Evolutionary conservation across 2,797 vertebrate species (phyloP), one percentile per base, ranked within the genome.

Genomic region (Hippopotamyrus pictus): DNA sequence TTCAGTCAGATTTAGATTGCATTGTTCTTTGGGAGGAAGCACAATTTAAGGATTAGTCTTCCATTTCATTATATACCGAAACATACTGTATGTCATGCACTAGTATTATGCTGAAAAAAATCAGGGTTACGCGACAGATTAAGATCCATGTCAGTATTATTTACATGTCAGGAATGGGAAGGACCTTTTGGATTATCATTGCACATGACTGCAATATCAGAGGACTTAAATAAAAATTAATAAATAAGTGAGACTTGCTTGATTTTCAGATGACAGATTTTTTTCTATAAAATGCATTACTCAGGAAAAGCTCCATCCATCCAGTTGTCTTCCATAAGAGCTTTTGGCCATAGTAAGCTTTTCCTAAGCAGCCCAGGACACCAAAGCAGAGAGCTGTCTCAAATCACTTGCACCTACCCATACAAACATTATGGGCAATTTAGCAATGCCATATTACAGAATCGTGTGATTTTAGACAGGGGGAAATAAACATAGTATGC

Each of bases 171-270:
- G 57, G 41, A 69, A 48, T 14, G 11, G 65, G 17, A 19, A 19
- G 86, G 86, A 46, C 17, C 53, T 25, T 59, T 57, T 88, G 69
- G 46, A 88, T 88, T 79, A 41, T 41, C 88, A 44, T 8, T 53
- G 48, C 11, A 54, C 69, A 82, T 41, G 17, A 46, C 17, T 19
- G 51, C 6, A 1, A 22, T 25, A 57, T 59, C 6, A 22, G 33
- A 51, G 12, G 50, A 51, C 19, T 54, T 83, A 53, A 33, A 19
- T 5, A 46, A 37, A n/a, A 19, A 82, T n/a, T n/a, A n/a, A n/a
- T n/a, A n/a, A n/a, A 8, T 0, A 2, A 82, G 50, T 46, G 69
- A 41, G 48, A 54, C 14, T n/a, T 19, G 48, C 9, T 6, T 37
- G 46, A 37, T 9, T 54, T 12, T 82, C 54, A 87, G 37, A 41